These are phyloP conservation scores for Glaucomys volans DNA, from an alignment of 2,113 vertebrate species.

Conservation along the genomic window DNA sequence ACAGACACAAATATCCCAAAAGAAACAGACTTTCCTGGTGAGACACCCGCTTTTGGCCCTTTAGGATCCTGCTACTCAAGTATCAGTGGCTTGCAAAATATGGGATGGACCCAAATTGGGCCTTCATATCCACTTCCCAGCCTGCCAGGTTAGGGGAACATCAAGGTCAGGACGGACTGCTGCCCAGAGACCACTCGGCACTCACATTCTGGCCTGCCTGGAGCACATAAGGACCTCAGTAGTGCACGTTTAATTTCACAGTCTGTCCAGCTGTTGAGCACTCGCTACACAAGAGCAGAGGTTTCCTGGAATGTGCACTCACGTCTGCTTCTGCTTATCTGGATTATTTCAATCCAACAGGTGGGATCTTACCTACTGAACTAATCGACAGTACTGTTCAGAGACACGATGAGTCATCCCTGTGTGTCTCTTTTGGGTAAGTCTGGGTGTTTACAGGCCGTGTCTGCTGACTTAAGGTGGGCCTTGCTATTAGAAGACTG, in stretches of 20 bases:
- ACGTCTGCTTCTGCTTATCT: background rate
- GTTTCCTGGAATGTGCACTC: background rate
- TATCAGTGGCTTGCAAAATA: background rate
- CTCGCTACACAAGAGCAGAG: background rate
- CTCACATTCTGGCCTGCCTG: background rate
- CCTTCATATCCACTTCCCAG: background rate
- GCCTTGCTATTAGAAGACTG: background rate
- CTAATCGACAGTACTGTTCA: background rate
- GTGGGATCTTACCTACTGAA: background rate
- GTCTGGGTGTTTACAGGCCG: background rate
- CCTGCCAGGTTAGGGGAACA: background rate
- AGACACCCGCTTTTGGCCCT: constrained; percentile 47
- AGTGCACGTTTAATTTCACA: background rate
- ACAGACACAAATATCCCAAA: constrained; percentile 51
- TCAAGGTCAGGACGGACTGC: background rate
- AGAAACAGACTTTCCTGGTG: constrained; percentile 67
- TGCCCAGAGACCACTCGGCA: background rate
- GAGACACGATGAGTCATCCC: constrained; percentile 45
- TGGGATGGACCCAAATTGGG: background rate
- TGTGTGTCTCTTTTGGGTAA: constrained; percentile 63
- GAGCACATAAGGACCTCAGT: too few species aligned
- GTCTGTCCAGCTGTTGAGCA: background rate
- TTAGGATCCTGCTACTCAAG: constrained; percentile 61
- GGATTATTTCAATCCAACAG: constrained; percentile 45
- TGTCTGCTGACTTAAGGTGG: background rate